Conservation (phyloP, 2,888 invertebrate species). For the Tanytarsus gracilentus region DNA sequence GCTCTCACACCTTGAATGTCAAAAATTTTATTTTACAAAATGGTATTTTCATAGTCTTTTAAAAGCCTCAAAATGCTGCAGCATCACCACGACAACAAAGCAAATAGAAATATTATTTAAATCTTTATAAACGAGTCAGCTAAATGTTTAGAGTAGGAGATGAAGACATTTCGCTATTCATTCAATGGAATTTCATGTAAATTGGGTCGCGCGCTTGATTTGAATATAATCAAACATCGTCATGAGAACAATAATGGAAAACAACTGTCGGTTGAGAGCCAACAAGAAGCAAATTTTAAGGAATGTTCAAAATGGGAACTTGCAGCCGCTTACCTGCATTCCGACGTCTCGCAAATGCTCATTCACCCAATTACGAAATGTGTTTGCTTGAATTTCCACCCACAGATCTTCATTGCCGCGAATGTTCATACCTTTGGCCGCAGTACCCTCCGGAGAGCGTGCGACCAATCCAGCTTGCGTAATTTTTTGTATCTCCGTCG, state of each 20-base stretch:
- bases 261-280: not conserved
- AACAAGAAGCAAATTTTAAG: not conserved
- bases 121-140: not conserved
- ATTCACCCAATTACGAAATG: conserved; percentile 96
- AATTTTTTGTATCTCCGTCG: conserved; percentile 50
- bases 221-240: conserved; percentile 14
- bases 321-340: conserved; percentile 50
- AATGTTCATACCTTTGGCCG: conserved; percentile 90
- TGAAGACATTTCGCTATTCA: not conserved
- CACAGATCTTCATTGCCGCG: conserved; percentile 91
- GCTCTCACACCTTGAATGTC: too few species aligned
- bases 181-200: conserved; percentile 4
- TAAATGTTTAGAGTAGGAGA: not conserved
- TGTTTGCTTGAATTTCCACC: conserved; percentile 93
- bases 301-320: not conserved
- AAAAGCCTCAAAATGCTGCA: too few species aligned
- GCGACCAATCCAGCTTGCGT: conserved; percentile 77
- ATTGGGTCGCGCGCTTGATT: conserved; percentile 11
- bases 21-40: too few species aligned
- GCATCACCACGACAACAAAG: too few species aligned
- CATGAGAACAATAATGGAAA: not conserved
- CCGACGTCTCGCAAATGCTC: conserved; percentile 70
- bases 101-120: too few species aligned
- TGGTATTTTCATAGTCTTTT: too few species aligned
- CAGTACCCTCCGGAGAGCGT: conserved; percentile 86